Evolutionary conservation across 2,888 invertebrate species (phyloP), one percentile per base, ranked within the genome.

Genomic region (Lampropteryx suffumata): DNA sequence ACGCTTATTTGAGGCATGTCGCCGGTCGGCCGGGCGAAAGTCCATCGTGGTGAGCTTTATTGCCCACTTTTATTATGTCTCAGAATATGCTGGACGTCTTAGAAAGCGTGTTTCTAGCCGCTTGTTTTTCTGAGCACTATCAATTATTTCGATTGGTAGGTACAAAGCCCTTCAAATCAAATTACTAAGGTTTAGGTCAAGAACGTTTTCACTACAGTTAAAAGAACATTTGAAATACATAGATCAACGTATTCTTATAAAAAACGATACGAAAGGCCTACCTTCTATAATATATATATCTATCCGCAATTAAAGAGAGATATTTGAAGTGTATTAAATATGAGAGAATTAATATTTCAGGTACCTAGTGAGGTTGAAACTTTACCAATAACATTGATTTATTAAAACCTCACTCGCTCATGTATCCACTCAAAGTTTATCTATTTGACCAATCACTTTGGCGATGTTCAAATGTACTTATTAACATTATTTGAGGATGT

Each of bases 371-470:
- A 65, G 67, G 65, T 66, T 62, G 61, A 73, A 79, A 82, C 75
- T 80, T 82, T 77, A 67, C 72, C 76, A 80, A 82, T 82, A 80
- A 79, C 75, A 76, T 80, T 80, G 81, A 82, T 82, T 82, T 80
- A 82, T 77, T 68, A 61, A 69, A 69, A 73, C 68, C 68, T 73
- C 69, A 67, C 69, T 64, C 66, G 68, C 62, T 71, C 74, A 70
- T 71, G 69, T 73, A 76, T 74, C 71, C 70, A 69, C 66, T 67
- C 62, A 59, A 79, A 82, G 75, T 79, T 78, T 73, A 73, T 71
- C 70, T 74, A 73, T 75, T 71, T 71, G 69, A 73, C 73, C 72
- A 75, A 76, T 71, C 73, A 72, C 68, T 64, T 52, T 36, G 12
- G 26, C 13, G 32, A 27, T 26, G 52, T 27, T 28, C 26, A 8